A percentile compares a stretch with the other conserved stretches of the same genome.
Evolutionary conservation across 2,797 vertebrate genomes (phyloP).

Genomic region (Acanthopagrus latus): DNA sequence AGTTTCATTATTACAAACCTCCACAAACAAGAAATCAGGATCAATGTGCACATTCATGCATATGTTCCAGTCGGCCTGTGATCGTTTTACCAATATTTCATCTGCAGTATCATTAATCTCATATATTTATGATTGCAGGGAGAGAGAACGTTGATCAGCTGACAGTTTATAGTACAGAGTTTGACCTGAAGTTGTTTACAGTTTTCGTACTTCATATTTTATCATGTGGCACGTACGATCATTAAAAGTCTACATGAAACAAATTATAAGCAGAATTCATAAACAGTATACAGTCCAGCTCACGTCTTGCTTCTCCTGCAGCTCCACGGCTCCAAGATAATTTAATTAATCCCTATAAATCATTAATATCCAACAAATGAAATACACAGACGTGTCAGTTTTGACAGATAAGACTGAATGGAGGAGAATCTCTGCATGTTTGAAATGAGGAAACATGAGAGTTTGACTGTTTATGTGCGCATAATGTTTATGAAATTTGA

Average conservation of each 20-base stretch:
- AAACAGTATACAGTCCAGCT: too few relatives aligned
- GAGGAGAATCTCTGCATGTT: background rate
- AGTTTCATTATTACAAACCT: too few relatives aligned
- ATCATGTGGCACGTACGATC: background rate
- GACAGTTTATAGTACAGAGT: background rate
- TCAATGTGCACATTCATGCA: background rate
- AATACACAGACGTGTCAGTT: too few relatives aligned
- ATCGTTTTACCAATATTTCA: too few relatives aligned
- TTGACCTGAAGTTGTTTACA: background rate
- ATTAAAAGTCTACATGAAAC: background rate
- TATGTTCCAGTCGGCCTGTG: background rate
- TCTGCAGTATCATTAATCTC: background rate
- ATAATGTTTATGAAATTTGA: conserved; percentile 35
- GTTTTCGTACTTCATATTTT: background rate
- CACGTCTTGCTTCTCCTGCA: too few relatives aligned
- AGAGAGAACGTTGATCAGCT: background rate
- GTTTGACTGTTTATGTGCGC: background rate
- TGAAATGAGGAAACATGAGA: background rate
- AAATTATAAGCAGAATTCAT: background rate
- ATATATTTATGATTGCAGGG: background rate
- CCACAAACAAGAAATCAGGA: background rate
- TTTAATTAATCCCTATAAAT: too few relatives aligned
- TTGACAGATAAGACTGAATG: too few relatives aligned
- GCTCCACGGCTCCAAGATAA: background rate
- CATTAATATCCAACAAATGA: too few relatives aligned